These are phyloP conservation scores for Chromoteleia sp. DNA, from an alignment of 2,888 invertebrate species.

Conservation along the genomic window DNA sequence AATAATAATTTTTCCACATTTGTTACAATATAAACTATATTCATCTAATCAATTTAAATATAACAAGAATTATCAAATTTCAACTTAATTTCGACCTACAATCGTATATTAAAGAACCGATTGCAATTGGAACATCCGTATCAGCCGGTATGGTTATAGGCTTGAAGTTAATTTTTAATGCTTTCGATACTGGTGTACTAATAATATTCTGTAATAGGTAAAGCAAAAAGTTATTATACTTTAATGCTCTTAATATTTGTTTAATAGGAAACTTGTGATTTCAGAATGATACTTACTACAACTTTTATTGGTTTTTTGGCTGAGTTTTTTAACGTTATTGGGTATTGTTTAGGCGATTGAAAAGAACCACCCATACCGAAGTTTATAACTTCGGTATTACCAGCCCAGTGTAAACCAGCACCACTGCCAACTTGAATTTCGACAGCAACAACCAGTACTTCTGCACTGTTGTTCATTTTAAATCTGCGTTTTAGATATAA, in stretches of 20 bases:
- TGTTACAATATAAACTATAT: too few species aligned
- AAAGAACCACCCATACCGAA: constrained; percentile 92
- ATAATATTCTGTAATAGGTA: constrained; percentile 85
- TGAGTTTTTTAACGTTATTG: constrained; percentile 89
- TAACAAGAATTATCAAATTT: neutral
- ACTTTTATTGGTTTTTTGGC: constrained; percentile 89
- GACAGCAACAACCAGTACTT: constrained; percentile 91
- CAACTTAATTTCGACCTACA: constrained; percentile 86
- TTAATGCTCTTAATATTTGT: neutral
- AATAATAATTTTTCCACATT: too few species aligned
- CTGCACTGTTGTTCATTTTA: constrained; percentile 88
- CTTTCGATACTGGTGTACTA: constrained; percentile 88
- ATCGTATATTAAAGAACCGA: constrained; percentile 90
- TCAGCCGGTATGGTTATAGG: constrained; percentile 89
- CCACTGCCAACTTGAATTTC: constrained; percentile 91
- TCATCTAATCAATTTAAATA: neutral
- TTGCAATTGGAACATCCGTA: constrained; percentile 86
- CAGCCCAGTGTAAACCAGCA: constrained; percentile 92
- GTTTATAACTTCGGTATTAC: constrained; percentile 89
- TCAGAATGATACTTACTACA: constrained; percentile 84
- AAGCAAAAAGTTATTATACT: too few species aligned
- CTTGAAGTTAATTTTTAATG: constrained; percentile 89
- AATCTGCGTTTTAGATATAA: constrained; percentile 85
- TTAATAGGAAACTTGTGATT: constrained; percentile 17
- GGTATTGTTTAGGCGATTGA: constrained; percentile 88